phyloP scores from a whole-genome alignment of 1,140 invertebrate species.

The Asbolus verrucosus region DNA sequence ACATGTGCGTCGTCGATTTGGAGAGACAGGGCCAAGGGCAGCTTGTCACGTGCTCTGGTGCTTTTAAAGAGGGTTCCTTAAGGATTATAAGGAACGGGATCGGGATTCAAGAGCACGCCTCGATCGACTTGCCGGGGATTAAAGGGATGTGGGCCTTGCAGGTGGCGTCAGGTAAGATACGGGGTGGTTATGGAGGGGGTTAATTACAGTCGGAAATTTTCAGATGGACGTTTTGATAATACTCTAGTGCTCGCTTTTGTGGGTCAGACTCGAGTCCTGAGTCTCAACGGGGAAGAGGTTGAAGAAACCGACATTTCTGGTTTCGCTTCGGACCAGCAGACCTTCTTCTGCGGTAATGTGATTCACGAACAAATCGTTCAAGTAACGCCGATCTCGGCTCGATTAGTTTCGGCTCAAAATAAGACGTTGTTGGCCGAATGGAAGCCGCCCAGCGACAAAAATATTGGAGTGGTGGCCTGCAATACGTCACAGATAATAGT shows the following conservation, averaged over 20 bases:
- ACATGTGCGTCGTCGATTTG: constrained; percentile 97
- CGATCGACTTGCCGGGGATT: constrained; percentile 95
- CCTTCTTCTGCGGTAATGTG: constrained; percentile 94
- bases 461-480: constrained; percentile 90
- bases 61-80: constrained; percentile 97
- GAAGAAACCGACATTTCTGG: constrained; percentile 95
- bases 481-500: constrained; percentile 87
- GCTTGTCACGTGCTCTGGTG: constrained; percentile 97
- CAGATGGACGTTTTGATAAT: constrained; percentile 78
- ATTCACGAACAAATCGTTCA: constrained; percentile 80
- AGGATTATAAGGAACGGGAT: constrained; percentile 96
- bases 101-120: constrained; percentile 95
- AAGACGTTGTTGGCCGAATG: constrained; percentile 82
- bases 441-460: constrained; percentile 79
- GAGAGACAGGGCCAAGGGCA: constrained; percentile 98
- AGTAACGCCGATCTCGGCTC: constrained; percentile 80
- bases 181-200: too few relatives aligned
- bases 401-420: constrained; percentile 75
- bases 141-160: constrained; percentile 97
- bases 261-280: constrained; percentile 91
- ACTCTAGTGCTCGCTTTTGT: constrained; percentile 94
- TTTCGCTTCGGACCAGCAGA: constrained; percentile 91
- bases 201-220: constrained; percentile 40
- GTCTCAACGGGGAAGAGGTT: constrained; percentile 93
- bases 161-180: constrained; percentile 75